Conservation (phyloP, 2,113 vertebrate species). For the Meleagris gallopavo region DNA sequence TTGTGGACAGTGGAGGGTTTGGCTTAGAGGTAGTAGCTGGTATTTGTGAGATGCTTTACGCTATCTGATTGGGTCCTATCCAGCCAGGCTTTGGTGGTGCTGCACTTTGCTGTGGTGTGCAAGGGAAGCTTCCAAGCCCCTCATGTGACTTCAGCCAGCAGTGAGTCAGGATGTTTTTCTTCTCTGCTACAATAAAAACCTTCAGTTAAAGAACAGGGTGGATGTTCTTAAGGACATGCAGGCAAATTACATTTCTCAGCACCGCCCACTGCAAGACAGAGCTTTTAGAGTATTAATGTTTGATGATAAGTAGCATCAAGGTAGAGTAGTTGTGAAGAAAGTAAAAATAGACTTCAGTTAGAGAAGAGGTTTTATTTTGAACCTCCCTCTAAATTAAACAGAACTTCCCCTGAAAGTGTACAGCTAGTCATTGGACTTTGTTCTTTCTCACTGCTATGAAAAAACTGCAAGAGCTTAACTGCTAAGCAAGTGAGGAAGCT, state of each 20-base stretch:
- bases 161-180: slow-evolving; percentile 43
- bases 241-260: slow-evolving; percentile 41
- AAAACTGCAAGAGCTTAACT: slow-evolving; percentile 1
- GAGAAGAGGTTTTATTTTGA: slow-evolving; percentile 37
- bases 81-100: not conserved
- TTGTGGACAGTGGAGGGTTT: not conserved
- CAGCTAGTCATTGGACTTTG: not conserved
- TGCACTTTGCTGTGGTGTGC: not conserved
- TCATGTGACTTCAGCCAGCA: slow-evolving; percentile 31
- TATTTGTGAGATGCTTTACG: not conserved
- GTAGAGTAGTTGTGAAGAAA: slow-evolving; percentile 41
- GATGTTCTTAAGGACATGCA: slow-evolving; percentile 53
- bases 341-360: slow-evolving; percentile 64
- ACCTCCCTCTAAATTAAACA: slow-evolving; percentile 36
- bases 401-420: not conserved
- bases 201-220: slow-evolving; percentile 40
- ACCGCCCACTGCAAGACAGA: slow-evolving; percentile 33
- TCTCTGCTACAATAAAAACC: slow-evolving; percentile 5
- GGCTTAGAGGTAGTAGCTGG: not conserved
- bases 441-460: not conserved
- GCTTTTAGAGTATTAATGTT: slow-evolving; percentile 75
- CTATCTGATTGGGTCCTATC: not conserved
- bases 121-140: slow-evolving; percentile 3
- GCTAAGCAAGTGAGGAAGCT: not conserved
- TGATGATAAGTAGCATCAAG: slow-evolving; percentile 69